Conservation (phyloP, 2,113 vertebrate species). For the Panthera uncia region DNA sequence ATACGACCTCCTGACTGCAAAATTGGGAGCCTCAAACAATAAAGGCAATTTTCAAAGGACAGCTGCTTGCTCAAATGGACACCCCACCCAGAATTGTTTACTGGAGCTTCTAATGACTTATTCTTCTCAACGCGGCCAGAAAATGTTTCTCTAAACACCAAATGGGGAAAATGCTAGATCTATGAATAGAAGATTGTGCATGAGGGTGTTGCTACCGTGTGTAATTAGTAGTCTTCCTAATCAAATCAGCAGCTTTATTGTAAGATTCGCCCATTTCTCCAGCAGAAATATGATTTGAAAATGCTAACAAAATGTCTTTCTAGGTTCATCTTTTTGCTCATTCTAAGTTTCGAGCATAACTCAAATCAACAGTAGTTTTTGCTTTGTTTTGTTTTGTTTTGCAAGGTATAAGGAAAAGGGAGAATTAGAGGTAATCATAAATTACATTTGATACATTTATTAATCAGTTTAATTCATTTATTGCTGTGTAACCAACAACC, state of each 20-base stretch:
- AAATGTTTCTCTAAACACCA: conserved; percentile 56
- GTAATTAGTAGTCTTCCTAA: conserved; percentile 55
- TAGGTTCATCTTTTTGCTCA: background rate
- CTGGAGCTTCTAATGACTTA: conserved; percentile 42
- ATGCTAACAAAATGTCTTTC: background rate
- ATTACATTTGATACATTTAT: background rate
- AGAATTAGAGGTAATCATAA: background rate
- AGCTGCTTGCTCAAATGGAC: conserved; percentile 67
- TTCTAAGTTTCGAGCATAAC: background rate
- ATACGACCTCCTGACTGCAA: conserved; percentile 55
- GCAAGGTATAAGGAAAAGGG: background rate
- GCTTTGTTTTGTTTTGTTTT: background rate
- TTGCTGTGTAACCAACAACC: background rate
- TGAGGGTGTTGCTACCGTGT: background rate
- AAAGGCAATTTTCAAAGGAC: conserved; percentile 68
- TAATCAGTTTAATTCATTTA: background rate
- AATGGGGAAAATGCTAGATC: conserved; percentile 32
- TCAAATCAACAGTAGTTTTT: background rate
- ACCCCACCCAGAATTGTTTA: conserved; percentile 44
- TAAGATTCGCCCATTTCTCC: conserved; percentile 27
- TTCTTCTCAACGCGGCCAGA: conserved; percentile 50
- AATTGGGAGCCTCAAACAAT: conserved; percentile 53
- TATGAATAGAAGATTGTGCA: background rate
- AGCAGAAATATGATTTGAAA: conserved; percentile 37
- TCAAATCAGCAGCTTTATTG: conserved; percentile 56